These are phyloP conservation scores for Pocillopora grandis DNA, from an alignment of 92 coral and sea anemone species.

Conservation along the genomic window DNA sequence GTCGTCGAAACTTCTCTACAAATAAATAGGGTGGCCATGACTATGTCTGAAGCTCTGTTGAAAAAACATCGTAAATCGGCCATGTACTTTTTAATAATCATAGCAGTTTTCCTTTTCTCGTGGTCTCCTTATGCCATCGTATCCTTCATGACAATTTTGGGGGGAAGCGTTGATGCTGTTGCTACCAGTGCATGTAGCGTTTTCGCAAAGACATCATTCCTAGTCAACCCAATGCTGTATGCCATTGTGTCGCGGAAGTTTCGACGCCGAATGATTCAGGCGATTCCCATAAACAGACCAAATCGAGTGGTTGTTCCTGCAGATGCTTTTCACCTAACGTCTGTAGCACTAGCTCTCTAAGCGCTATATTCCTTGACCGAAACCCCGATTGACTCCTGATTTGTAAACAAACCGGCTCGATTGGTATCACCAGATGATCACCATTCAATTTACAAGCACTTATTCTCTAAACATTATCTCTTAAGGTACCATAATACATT, in stretches of 20 bases:
- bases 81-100: constrained; percentile 19
- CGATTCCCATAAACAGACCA: constrained; percentile 7
- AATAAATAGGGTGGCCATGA: neutral
- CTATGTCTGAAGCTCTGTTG: constrained; percentile 13
- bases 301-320: neutral
- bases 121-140: constrained; percentile 36
- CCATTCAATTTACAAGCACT: too few species aligned
- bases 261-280: constrained; percentile 19
- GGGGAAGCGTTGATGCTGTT: neutral
- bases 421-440: too few species aligned
- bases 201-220: constrained; percentile 23
- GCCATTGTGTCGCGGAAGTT: constrained; percentile 18
- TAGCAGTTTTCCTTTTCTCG: constrained; percentile 20
- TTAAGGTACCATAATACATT: too few species aligned
- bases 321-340: neutral
- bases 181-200: constrained; percentile 31
- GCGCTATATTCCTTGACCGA: too few species aligned
- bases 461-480: too few species aligned
- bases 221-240: constrained; percentile 32
- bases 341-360: constrained; percentile 19
- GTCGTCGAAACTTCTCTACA: constrained; percentile 14
- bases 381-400: too few species aligned
- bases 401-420: too few species aligned
- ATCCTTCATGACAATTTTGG: constrained; percentile 9
- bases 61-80: constrained; percentile 35